Conservation (phyloP, 2,888 invertebrate species). For the Drosophila antonietae region DNA sequence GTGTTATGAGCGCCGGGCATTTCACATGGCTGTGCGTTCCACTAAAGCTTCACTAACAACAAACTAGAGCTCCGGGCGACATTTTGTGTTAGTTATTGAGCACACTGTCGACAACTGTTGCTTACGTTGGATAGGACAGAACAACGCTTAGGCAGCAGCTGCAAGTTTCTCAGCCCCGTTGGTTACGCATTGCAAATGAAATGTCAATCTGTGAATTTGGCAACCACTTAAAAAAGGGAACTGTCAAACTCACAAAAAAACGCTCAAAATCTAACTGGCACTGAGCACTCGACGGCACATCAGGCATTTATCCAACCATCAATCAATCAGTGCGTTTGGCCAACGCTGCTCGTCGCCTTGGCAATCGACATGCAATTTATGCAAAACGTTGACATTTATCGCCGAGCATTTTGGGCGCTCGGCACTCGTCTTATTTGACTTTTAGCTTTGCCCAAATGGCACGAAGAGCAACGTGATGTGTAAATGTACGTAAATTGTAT, state of each 20-base stretch:
- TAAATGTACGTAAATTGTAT: slow-evolving; percentile 61
- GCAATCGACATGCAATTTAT: slow-evolving; percentile 72
- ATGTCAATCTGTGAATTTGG: slow-evolving; percentile 44
- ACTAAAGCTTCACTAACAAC: slow-evolving; percentile 48
- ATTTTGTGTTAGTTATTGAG: slow-evolving; percentile 39
- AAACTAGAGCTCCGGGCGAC: slow-evolving; percentile 29
- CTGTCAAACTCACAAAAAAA: slow-evolving; percentile 17
- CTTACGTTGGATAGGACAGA: not conserved
- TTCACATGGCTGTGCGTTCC: slow-evolving; percentile 27
- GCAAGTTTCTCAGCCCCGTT: slow-evolving; percentile 9
- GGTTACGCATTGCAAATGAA: slow-evolving; percentile 41
- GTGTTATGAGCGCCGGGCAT: slow-evolving; percentile 17
- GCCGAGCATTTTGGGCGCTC: slow-evolving; percentile 49
- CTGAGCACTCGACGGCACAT: slow-evolving; percentile 13
- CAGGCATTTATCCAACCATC: slow-evolving; percentile 44
- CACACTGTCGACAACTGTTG: slow-evolving; percentile 55
- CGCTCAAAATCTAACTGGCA: slow-evolving; percentile 35
- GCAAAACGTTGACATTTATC: slow-evolving; percentile 76
- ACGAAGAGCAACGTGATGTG: slow-evolving; percentile 15
- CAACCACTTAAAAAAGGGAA: slow-evolving; percentile 33
- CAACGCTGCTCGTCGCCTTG: slow-evolving; percentile 17
- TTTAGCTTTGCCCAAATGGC: slow-evolving; percentile 42
- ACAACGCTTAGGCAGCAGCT: slow-evolving; percentile 8
- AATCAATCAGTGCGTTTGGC: slow-evolving; percentile 56
- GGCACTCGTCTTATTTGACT: slow-evolving; percentile 44